phyloP scores from a whole-genome alignment of 2,113 vertebrate species.

The Limnothrissa miodon region DNA sequence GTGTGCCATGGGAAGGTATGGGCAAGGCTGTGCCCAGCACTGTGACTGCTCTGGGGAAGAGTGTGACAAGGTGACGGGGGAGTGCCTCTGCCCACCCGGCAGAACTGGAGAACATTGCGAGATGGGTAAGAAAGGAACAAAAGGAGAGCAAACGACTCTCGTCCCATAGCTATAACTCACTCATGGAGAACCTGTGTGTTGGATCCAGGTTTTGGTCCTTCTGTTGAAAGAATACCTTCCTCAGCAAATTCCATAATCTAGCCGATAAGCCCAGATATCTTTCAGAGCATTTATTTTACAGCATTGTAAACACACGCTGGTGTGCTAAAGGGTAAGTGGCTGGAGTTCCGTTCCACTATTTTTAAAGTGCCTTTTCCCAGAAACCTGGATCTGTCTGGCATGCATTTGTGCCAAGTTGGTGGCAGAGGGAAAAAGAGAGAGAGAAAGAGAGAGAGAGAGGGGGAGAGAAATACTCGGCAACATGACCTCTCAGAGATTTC shows the following conservation, averaged over 20 bases:
- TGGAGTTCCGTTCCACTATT: not conserved
- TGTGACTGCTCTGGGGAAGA: conserved; percentile 79
- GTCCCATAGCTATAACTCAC: not conserved
- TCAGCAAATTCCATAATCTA: not conserved
- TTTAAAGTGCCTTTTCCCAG: not conserved
- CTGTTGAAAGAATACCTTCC: not conserved
- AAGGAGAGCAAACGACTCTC: not conserved
- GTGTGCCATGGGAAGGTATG: conserved; percentile 78
- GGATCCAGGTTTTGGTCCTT: not conserved
- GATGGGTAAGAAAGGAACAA: conserved; percentile 67
- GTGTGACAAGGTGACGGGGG: conserved; percentile 76
- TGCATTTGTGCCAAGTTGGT: not conserved
- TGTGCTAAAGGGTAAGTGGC: not conserved
- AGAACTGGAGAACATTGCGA: conserved; percentile 74
- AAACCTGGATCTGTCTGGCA: not conserved
- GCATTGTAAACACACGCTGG: not conserved
- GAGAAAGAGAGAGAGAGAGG: no score
- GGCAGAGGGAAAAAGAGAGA: not conserved
- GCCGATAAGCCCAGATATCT: not conserved
- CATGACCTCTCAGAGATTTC: conserved; percentile 20
- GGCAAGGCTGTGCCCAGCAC: conserved; percentile 69
- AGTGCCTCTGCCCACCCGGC: conserved; percentile 79
- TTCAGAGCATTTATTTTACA: not conserved
- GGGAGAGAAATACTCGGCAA: not conserved
- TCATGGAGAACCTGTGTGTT: not conserved